Evolutionary conservation across 2,797 vertebrate genomes (phyloP), one percentile per base, ranked within the genome.

Genomic region (Periparus ater): DNA sequence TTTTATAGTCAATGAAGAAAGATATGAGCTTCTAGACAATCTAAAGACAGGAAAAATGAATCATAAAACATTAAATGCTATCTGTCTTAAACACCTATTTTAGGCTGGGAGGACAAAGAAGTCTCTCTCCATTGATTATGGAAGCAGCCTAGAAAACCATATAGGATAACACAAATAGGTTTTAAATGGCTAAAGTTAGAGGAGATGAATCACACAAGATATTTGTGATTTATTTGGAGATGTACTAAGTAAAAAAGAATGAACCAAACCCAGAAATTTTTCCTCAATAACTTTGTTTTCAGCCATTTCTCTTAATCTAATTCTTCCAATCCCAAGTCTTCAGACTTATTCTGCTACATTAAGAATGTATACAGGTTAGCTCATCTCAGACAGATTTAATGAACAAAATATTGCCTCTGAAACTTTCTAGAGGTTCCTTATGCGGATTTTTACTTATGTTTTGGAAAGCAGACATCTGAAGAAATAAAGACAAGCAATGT

Each of bases 31-130:
- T 93, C 79, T 81, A 90, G 88, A 84, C 70, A 91, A 78, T 66
- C 79, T 91, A 94, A 95, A 95, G 89, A 96, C 88, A 95, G 76
- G 45, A 5, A 11, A 91, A 95, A 93, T 44, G 62, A 91, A 90
- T 81, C 76, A 95, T 96, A 78, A 94, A 94, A 91, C 93, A 95
- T 95, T 96, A 91, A 95, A 55, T 88, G 23, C 32, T 53, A 38
- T 88, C 93, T 72, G 36, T 93, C 79, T 95, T 88, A 78, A 90
- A 78, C 36, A 84, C 74, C 58, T 91, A 76, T 94, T 95, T 96
- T 86, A 60, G 70, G 23, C 34, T 78, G 38, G 44, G 81, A 85
- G 67, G 50, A 55, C 34, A 38, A 54, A 92, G 47, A 74, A 44
- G 1, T 65, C 4, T 77, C 42, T 83, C 40, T 80, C 27, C 9